These are phyloP conservation scores for Pseudomyrmex pallidus DNA, from an alignment of 1,140 invertebrate genomes.

Conservation along the genomic window DNA sequence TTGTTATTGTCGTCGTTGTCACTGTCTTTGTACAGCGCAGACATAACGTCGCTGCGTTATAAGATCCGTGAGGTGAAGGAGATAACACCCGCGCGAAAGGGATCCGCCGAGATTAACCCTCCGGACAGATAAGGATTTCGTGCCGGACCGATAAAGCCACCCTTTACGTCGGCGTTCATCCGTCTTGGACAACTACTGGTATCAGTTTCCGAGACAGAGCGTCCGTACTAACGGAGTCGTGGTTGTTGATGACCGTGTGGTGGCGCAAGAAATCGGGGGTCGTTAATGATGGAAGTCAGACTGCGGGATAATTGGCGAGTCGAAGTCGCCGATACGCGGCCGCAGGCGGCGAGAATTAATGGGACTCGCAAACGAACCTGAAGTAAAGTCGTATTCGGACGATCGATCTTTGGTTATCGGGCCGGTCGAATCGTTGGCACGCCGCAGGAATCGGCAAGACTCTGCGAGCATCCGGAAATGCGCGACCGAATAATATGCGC, in stretches of 20 bases:
- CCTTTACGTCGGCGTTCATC: slow-evolving; percentile 58
- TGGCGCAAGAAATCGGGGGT: slow-evolving; percentile 42
- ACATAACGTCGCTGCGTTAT: slow-evolving; percentile 11
- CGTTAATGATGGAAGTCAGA: slow-evolving; percentile 55
- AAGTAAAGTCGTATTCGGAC: slow-evolving; percentile 37
- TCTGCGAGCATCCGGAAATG: slow-evolving; percentile 10
- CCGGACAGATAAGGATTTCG: slow-evolving; percentile 76
- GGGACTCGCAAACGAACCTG: slow-evolving; percentile 34
- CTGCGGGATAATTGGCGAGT: slow-evolving; percentile 45
- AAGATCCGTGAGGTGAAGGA: slow-evolving; percentile 55
- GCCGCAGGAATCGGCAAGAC: slow-evolving; percentile 41
- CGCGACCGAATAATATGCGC: neutral
- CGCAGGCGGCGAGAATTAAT: slow-evolving; percentile 41
- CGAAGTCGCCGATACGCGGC: slow-evolving; percentile 42
- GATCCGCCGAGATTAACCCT: slow-evolving; percentile 78
- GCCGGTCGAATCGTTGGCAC: slow-evolving; percentile 25
- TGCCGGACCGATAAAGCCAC: slow-evolving; percentile 67
- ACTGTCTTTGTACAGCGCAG: neutral
- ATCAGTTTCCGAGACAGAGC: slow-evolving; percentile 61
- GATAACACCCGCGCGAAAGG: slow-evolving; percentile 76
- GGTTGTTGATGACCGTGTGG: slow-evolving; percentile 42
- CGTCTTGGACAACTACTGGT: slow-evolving; percentile 66
- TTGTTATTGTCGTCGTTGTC: neutral
- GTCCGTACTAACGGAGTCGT: slow-evolving; percentile 5
- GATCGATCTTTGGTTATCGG: slow-evolving; percentile 55